Evolutionary conservation across 2,888 invertebrate species (phyloP).

Genomic region (Hyles lineata): DNA sequence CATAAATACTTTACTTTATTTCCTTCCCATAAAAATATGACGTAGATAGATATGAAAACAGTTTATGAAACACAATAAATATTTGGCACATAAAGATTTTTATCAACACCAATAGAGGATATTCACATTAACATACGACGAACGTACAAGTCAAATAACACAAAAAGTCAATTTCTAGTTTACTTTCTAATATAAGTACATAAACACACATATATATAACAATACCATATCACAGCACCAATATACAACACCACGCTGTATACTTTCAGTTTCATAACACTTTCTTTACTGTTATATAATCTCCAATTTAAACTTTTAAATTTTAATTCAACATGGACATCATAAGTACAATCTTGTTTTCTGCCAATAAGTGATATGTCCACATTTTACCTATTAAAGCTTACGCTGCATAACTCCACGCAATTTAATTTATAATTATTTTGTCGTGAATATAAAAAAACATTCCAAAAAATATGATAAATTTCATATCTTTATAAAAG

Average conservation of each 20-base stretch:
- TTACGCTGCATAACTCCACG: slow-evolving; percentile 51
- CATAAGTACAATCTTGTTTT: slow-evolving; percentile 45
- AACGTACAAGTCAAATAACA: slow-evolving; percentile 8
- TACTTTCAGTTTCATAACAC: slow-evolving; percentile 60
- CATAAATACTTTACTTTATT: not conserved
- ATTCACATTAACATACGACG: slow-evolving; percentile 13
- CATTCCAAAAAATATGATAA: slow-evolving; percentile 29
- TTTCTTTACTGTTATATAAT: slow-evolving; percentile 50
- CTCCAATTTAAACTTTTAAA: slow-evolving; percentile 46
- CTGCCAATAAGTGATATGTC: slow-evolving; percentile 65
- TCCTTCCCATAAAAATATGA: not conserved
- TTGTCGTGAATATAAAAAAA: slow-evolving; percentile 37
- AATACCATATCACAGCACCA: slow-evolving; percentile 75
- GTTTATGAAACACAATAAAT: slow-evolving; percentile 18
- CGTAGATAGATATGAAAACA: not conserved
- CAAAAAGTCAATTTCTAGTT: slow-evolving; percentile 35
- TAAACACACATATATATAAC: slow-evolving; percentile 54
- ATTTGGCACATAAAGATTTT: slow-evolving; percentile 17
- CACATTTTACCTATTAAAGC: slow-evolving; percentile 73
- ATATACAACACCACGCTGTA: slow-evolving; percentile 63
- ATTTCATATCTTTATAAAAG: not conserved
- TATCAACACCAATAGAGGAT: not conserved
- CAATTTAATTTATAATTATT: slow-evolving; percentile 38
- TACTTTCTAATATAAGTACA: slow-evolving; percentile 31
- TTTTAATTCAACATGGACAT: slow-evolving; percentile 62